Evolutionary conservation across 1,140 invertebrate genomes (phyloP), one percentile per base, ranked within the genome.

Genomic region (Ceratina japonica): DNA sequence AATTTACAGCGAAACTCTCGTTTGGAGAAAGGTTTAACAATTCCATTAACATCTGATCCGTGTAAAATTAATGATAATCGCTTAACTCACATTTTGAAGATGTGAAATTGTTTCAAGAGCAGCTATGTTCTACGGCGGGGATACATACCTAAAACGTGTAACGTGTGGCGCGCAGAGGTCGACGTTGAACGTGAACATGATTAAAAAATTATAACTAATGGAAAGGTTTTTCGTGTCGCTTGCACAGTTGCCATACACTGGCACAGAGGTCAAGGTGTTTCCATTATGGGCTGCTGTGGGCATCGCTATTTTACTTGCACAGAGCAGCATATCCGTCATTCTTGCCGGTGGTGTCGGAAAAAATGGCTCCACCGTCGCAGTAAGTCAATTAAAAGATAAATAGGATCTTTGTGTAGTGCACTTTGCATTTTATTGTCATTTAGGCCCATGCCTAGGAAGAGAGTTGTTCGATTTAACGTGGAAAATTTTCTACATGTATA

Each of bases 311-410:
- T 91, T 94, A 88, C 93, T 95, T 85, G 93, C 94, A 79, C 93
- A 94, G 82, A 93, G 93, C 87, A 94, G 94, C 89, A 93, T 95
- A 79, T 91, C 91, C 84, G 94, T 96, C 90, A 97, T 97, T 90
- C 95, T 97, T 91, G 95, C 94, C 88, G 97, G 97, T 91, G 97
- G 97, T 91, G 95, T 96, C 85, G 97, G 97, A 86, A 98, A 97
- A 94, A 98, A 98, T 94, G 97, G 97, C 90, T 98, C 97, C 79
- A 98, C 97, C 74, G 96, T 98, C 81, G 98, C 97, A 92, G 97
- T 98, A 96, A 97, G 96, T 96, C 83, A 85, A 90, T 82, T 85
- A 79, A 90, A 85, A 90, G 86, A 81, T 87, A 80, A 44, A 78
- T 89, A 88, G 86, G 79, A 84, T 78, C 77, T 86, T 75, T 90